Conservation (phyloP, 2,888 invertebrate species). For the Campoplex capitator region DNA sequence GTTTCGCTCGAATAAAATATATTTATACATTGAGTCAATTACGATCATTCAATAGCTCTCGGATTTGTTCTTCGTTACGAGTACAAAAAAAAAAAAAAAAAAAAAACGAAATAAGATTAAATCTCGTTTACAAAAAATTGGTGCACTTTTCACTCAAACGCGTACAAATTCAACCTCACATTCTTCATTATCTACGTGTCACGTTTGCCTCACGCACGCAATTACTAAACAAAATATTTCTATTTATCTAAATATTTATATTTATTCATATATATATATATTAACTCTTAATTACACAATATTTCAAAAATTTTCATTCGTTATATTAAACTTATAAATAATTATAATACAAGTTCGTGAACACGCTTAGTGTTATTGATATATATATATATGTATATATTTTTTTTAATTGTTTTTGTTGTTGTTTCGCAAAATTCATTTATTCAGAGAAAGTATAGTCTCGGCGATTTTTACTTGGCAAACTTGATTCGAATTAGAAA, state of each 20-base stretch:
- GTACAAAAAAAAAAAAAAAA: not conserved
- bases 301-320: conserved; percentile 58
- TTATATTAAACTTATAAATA: conserved; percentile 77
- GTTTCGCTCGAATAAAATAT: conserved; percentile 27
- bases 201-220: conserved; percentile 59
- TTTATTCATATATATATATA: conserved; percentile 56
- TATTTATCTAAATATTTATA: conserved; percentile 55
- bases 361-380: conserved; percentile 58
- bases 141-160: too few relatives aligned
- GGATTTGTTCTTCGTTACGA: not conserved
- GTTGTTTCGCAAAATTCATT: not conserved
- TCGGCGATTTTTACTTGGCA: not conserved
- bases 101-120: not conserved
- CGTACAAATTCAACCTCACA: conserved; percentile 15
- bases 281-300: conserved; percentile 71
- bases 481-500: not conserved
- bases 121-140: not conserved
- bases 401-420: conserved; percentile 1
- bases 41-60: conserved; percentile 36
- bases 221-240: conserved; percentile 69
- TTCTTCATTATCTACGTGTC: conserved; percentile 39
- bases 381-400: not conserved
- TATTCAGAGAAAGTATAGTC: too few relatives aligned
- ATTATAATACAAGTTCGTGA: conserved; percentile 79
- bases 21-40: conserved; percentile 33